A percentile compares a stretch with the other conserved stretches of the same genome.
Conservation (phyloP, 2,888 invertebrate genomes). For the Salpingus planirostris region DNA sequence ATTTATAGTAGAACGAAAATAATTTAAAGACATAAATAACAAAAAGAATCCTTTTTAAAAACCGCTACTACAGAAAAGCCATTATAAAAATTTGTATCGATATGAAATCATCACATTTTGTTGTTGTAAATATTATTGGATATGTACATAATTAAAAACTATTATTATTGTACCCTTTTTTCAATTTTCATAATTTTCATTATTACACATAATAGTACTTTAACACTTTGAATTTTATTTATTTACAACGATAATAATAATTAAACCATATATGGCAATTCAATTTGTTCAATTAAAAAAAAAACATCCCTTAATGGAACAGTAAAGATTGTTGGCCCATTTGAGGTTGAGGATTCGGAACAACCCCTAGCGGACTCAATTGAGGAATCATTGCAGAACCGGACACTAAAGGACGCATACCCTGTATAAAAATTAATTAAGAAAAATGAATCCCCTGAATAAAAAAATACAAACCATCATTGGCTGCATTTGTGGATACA, state of each 20-base stretch:
- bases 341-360: conserved; percentile 30
- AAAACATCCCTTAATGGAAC: conserved; percentile 32
- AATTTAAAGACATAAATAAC: conserved; percentile 9
- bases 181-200: too few relatives aligned
- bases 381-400: conserved; percentile 31
- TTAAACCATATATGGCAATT: too few relatives aligned
- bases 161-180: conserved; percentile 29
- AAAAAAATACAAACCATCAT: conserved; percentile 27
- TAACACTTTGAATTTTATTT: too few relatives aligned
- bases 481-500: conserved; percentile 35
- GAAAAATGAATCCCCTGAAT: conserved; percentile 1
- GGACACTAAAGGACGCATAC: conserved; percentile 34
- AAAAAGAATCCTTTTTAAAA: conserved; percentile 8
- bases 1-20: conserved; percentile 3
- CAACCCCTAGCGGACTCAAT: conserved; percentile 27
- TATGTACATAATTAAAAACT: conserved; percentile 22
- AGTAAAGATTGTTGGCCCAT: conserved; percentile 37
- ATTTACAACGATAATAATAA: too few relatives aligned
- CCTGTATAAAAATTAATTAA: conserved; percentile 24
- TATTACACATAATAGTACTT: conserved; percentile 21
- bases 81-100: conserved; percentile 19
- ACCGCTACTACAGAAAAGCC: conserved; percentile 14
- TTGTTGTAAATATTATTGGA: conserved; percentile 16
- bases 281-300: too few relatives aligned
- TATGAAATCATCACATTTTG: conserved; percentile 20